Evolutionary conservation across 1,140 invertebrate species (phyloP).

Genomic region (Pseudomyrmex dendroicus): DNA sequence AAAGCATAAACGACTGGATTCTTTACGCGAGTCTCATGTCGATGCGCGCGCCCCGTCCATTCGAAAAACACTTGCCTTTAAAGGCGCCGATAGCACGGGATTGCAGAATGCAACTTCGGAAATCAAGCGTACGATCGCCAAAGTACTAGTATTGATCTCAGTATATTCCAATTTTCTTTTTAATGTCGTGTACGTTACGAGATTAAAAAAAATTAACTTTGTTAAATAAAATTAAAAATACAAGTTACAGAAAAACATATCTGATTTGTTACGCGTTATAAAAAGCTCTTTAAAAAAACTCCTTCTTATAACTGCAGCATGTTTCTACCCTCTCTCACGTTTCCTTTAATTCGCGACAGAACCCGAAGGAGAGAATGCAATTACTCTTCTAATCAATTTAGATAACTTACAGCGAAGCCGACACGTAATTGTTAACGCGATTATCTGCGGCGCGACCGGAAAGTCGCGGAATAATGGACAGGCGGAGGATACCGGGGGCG

Average conservation of each 20-base stretch:
- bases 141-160: background rate
- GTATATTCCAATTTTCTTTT: no score
- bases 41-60: conserved; percentile 18
- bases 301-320: no score
- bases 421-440: conserved; percentile 76
- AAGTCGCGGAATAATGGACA: conserved; percentile 66
- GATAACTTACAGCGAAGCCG: conserved; percentile 76
- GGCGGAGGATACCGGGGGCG: conserved; percentile 35
- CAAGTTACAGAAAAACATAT: no score
- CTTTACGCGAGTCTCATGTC: conserved; percentile 38
- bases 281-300: no score
- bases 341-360: conserved; percentile 65
- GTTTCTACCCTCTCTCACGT: background rate
- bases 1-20: conserved; percentile 36
- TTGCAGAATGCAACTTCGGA: conserved; percentile 5
- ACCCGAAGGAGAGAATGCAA: conserved; percentile 73
- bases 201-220: no score
- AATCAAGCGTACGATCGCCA: background rate
- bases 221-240: no score
- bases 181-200: no score
- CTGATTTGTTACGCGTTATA: no score
- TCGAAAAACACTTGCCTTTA: conserved; percentile 24
- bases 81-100: conserved; percentile 9
- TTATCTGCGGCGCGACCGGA: conserved; percentile 63
- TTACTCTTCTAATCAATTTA: conserved; percentile 79